Evolutionary conservation across 1,140 invertebrate genomes (phyloP).

Genomic region (Arion vulgaris): DNA sequence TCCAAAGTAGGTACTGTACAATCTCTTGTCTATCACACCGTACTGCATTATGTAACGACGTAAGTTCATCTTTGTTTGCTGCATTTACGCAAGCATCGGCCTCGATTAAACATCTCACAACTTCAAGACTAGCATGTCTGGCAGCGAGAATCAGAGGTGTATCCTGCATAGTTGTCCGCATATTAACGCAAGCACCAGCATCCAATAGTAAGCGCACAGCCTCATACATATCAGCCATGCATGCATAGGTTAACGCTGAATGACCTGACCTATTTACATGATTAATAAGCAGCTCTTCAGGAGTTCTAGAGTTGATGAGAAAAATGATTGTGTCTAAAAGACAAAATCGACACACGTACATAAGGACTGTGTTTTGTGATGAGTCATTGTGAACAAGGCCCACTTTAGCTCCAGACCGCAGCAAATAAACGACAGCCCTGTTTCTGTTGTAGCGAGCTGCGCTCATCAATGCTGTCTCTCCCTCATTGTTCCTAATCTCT

Average conservation of each 20-base stretch:
- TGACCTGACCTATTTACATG: conserved; percentile 9
- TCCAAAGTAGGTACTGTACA: background rate
- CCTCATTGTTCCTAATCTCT: background rate
- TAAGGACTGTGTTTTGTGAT: conserved; percentile 1
- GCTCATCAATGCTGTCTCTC: conserved; percentile 20
- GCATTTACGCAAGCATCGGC: background rate
- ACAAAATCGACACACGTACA: conserved; percentile 9
- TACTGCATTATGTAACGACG: background rate
- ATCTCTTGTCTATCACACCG: background rate
- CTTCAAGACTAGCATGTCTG: too few relatives aligned
- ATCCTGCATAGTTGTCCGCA: background rate
- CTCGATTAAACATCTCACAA: background rate
- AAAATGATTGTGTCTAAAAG: background rate
- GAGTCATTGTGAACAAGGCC: background rate
- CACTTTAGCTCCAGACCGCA: background rate
- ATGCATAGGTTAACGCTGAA: conserved; percentile 7
- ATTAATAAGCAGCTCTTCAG: background rate
- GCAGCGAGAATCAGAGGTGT: background rate
- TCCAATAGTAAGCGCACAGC: background rate
- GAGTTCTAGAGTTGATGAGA: background rate
- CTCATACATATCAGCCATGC: background rate
- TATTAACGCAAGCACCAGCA: background rate
- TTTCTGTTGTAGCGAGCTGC: conserved; percentile 18
- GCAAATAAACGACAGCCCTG: background rate
- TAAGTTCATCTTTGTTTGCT: background rate